Evolutionary conservation across 2,888 invertebrate species (phyloP), one percentile per base, ranked within the genome.

Genomic region (Epinotia nisella): DNA sequence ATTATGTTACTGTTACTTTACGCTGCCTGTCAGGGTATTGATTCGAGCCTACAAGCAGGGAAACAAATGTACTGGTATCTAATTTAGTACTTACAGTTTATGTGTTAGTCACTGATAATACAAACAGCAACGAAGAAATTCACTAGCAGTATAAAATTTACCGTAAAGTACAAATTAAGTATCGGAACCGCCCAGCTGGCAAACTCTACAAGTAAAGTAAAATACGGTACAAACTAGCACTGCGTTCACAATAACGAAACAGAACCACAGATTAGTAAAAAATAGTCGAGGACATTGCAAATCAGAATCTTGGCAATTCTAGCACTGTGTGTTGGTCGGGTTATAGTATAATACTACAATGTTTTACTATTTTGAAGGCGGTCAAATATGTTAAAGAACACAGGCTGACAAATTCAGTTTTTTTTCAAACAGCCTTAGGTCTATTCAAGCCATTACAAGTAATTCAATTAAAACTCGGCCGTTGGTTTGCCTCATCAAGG

Each of bases 161-260:
- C 49, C 9, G 39, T 41, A 72, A 68, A 49, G 39, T 45, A 61
- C 5, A 85, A 85, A 84, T 83, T 83, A 85, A 85, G 82, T 83
- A 85, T 81, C 77, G 90, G 88, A 88, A 87, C 90, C 91, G 91
- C 91, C 91, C 91, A 91, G 90, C 91, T 91, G 90, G 91, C 91
- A 91, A 88, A 85, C 81, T 80, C 81, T 79, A 79, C 74, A 61
- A 60, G 68, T 61, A 67, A 72, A 62, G 61, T 24, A 24, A 24
- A 24, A n/a, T n/a, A n/a, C n/a, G n/a, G 21, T 73, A 69, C 29
- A 73, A 62, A 72, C 56, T 68, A 72, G 61, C 49, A 62, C 49
- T 73, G 68, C 73, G 71, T 71, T 71, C 71, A 71, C 68, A 64
- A 62, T 69, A 68, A 64, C 58, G 53, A 64, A 62, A 67, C 21